These are phyloP conservation scores for Teleogryllus oceanicus DNA, from an alignment of 2,888 invertebrate genomes.

Conservation along the genomic window DNA sequence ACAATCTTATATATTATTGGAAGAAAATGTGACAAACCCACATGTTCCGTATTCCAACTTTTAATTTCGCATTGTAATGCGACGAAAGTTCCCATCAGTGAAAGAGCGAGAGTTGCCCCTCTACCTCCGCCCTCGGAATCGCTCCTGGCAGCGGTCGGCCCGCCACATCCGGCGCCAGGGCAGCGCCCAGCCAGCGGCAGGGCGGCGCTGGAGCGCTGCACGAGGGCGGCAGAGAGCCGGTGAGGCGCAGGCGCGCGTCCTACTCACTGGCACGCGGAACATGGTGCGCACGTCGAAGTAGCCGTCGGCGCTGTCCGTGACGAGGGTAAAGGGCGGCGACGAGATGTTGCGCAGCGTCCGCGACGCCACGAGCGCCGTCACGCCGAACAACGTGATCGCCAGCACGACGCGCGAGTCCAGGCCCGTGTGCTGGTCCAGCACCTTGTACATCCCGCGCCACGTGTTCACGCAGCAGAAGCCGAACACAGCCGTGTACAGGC, in stretches of 20 bases:
- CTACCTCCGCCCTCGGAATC: too few species aligned
- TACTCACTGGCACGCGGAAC: slow-evolving; percentile 76
- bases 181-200: too few species aligned
- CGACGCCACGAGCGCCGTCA: slow-evolving; percentile 65
- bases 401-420: slow-evolving; percentile 57
- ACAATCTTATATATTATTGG: too few species aligned
- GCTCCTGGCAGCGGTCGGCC: too few species aligned
- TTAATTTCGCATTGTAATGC: too few species aligned
- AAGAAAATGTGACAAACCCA: too few species aligned
- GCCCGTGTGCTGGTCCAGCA: slow-evolving; percentile 67
- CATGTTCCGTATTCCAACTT: too few species aligned
- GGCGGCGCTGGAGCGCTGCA: too few species aligned
- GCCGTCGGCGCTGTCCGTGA: slow-evolving; percentile 68
- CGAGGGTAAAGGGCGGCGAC: slow-evolving; percentile 76
- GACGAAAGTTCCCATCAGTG: too few species aligned
- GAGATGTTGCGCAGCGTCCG: slow-evolving; percentile 73
- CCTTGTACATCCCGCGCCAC: slow-evolving; percentile 82
- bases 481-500: slow-evolving; percentile 71
- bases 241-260: neutral
- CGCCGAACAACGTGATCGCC: slow-evolving; percentile 62
- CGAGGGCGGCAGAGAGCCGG: too few species aligned
- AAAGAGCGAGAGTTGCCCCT: slow-evolving; percentile 41
- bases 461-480: slow-evolving; percentile 80
- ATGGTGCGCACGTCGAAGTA: slow-evolving; percentile 83
- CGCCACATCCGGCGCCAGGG: too few species aligned